Evolutionary conservation across 1,140 invertebrate species (phyloP).

Genomic region (Aphaenogaster ashmeadi): DNA sequence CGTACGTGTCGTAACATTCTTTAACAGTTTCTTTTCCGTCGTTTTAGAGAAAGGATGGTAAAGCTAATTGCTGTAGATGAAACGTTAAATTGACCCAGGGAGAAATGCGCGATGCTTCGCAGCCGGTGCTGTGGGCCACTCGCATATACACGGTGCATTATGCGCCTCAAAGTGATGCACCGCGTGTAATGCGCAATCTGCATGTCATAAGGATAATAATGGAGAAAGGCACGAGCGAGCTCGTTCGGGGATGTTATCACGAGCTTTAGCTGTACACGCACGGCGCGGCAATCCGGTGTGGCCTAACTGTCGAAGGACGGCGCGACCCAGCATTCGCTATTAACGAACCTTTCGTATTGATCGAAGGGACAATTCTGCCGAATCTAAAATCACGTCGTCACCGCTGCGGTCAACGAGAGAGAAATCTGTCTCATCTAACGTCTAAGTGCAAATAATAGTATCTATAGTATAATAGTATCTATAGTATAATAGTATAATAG

Average conservation of each 20-base stretch:
- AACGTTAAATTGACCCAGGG: slow-evolving; percentile 33
- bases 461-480: too few relatives aligned
- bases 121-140: background rate
- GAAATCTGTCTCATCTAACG: background rate
- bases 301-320: slow-evolving; percentile 57
- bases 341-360: slow-evolving; percentile 65
- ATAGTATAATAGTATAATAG: too few relatives aligned
- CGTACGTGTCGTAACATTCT: background rate
- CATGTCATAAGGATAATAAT: slow-evolving; percentile 67
- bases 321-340: slow-evolving; percentile 53
- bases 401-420: background rate
- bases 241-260: slow-evolving; percentile 48
- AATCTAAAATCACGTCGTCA: slow-evolving; percentile 47
- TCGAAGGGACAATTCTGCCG: slow-evolving; percentile 51
- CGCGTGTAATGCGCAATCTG: slow-evolving; percentile 64
- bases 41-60: background rate
- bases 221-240: slow-evolving; percentile 53
- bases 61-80: slow-evolving; percentile 20
- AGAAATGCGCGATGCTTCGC: background rate
- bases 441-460: background rate
- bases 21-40: background rate
- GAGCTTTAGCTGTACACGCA: slow-evolving; percentile 36
- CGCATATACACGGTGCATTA: slow-evolving; percentile 39
- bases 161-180: slow-evolving; percentile 54
- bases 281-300: slow-evolving; percentile 10